Base-by-base conservation (phyloP, 2,113 vertebrate species). In the Neoarius graeffei region DNA sequence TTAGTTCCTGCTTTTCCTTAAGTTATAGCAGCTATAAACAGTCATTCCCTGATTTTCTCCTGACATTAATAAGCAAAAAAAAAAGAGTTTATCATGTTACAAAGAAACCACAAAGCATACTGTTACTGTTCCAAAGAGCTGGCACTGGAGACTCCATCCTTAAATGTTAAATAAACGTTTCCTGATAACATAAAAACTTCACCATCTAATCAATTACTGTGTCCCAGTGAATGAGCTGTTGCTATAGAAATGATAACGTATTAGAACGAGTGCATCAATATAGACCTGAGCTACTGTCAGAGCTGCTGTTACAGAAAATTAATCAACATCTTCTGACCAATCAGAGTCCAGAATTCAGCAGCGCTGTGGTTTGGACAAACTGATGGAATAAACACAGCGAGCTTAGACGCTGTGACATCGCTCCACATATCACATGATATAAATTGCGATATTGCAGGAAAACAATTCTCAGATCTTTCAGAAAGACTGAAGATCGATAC, bases 401-500 rank as follows among this genome's bases (percentile, higher is more conserved):
- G 48, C 10, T 11, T 52, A 77, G 73, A 77, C 48, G 1, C 23
- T 52, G 23, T 77, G 48, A 76, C 73, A 25, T 76, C 73, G 25
- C 48, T 25, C 71, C 69, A 74, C 35, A 19, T 9, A 71, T 74
- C 71, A 74, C 71, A 48, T 35, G 71, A 48, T 7, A 42, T 30
- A 74, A 59, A 64, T 57, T 25, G n/a, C n/a, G 27, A 66, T 66
- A 56, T 10, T 35, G 62, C 85, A 81, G 64, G 50, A 81, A 71
- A 81, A 87, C 86, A 71, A 82, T 48, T 59, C 48, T 14, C 67
- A n/a, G 64, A 81, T 66, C 50, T 81, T 59, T 87, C 62, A 10
- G 66, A n/a, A 71, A 81, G 79, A 74, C n/a, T 73, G 67, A 76
- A 52, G 86, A 87, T 87, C 81, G 62, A 83, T 83, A 87, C 42